Evolutionary conservation across 1,140 invertebrate genomes (phyloP).

Genomic region (Triops longicaudatus): DNA sequence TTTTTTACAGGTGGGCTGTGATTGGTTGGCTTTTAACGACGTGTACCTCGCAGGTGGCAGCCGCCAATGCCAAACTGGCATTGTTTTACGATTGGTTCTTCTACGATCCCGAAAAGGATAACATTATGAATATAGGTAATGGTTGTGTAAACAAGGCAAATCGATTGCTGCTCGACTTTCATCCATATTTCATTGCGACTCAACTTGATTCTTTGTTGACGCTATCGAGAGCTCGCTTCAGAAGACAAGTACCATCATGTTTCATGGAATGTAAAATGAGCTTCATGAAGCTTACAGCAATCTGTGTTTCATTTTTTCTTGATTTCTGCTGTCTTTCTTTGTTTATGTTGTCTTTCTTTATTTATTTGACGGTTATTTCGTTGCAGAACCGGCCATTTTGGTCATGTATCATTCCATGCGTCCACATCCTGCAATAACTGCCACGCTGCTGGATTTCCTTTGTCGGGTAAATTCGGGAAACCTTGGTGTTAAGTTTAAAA

Average conservation of each 20-base stretch:
- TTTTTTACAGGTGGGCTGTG: slow-evolving; percentile 69
- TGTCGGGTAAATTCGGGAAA: slow-evolving; percentile 55
- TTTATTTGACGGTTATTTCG: slow-evolving; percentile 29
- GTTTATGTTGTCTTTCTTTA: not conserved
- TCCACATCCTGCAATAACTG: slow-evolving; percentile 89
- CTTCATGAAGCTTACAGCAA: too few relatives aligned
- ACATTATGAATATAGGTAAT: slow-evolving; percentile 91
- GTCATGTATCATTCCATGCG: slow-evolving; percentile 97
- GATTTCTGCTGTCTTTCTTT: too few relatives aligned
- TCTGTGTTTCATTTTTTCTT: too few relatives aligned
- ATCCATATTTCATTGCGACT: too few relatives aligned
- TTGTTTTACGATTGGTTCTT: slow-evolving; percentile 97
- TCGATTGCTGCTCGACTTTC: too few relatives aligned
- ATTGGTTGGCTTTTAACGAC: slow-evolving; percentile 96
- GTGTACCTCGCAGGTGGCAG: slow-evolving; percentile 86
- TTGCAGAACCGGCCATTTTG: slow-evolving; percentile 84
- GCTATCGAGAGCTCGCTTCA: too few relatives aligned
- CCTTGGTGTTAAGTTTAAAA: not conserved
- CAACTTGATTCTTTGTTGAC: too few relatives aligned
- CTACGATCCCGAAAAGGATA: slow-evolving; percentile 90
- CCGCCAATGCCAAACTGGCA: slow-evolving; percentile 89
- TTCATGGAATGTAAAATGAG: too few relatives aligned
- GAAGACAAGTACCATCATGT: too few relatives aligned
- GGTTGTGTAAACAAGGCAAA: not conserved
- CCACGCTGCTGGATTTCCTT: slow-evolving; percentile 87